phyloP scores from a whole-genome alignment of 2,888 invertebrate genomes.

The Dioctria linearis region DNA sequence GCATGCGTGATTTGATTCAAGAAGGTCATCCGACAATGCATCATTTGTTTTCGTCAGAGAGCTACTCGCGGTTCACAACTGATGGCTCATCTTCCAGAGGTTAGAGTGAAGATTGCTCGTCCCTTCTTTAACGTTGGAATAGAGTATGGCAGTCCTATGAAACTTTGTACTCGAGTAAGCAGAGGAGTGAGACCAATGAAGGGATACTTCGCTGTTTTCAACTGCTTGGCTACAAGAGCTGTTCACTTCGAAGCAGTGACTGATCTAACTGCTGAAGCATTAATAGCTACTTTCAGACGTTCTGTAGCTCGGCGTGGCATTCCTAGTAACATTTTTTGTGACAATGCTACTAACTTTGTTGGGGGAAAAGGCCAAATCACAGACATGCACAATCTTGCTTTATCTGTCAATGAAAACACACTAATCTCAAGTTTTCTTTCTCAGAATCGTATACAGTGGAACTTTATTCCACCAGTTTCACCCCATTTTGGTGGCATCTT shows the following conservation, averaged over 20 bases:
- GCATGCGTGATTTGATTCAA: too few relatives aligned
- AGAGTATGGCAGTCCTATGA: conserved; percentile 2
- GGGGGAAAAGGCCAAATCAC: not conserved
- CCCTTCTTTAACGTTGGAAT: conserved; percentile 21
- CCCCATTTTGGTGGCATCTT: too few relatives aligned
- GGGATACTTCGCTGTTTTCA: conserved; percentile 11
- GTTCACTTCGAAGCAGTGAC: conserved; percentile 6
- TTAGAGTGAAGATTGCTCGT: not conserved
- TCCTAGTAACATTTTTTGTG: not conserved
- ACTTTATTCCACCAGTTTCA: too few relatives aligned
- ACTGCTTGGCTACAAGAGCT: conserved; percentile 15
- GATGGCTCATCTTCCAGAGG: conserved; percentile 8
- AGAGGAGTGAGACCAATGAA: conserved; percentile 6
- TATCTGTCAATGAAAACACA: too few relatives aligned
- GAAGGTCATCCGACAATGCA: not conserved
- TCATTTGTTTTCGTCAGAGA: conserved; percentile 11
- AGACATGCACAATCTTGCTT: too few relatives aligned
- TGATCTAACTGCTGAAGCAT: conserved; percentile 12
- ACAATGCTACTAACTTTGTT: conserved; percentile 33
- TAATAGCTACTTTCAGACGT: conserved; percentile 4
- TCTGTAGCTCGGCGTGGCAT: too few relatives aligned
- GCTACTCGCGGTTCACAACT: not conserved
- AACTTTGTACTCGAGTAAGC: not conserved
- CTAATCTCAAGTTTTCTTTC: too few relatives aligned
- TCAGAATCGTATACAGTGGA: too few relatives aligned